phyloP scores from a whole-genome alignment of 2,888 invertebrate genomes.

The Amblyjoppa proteus region DNA sequence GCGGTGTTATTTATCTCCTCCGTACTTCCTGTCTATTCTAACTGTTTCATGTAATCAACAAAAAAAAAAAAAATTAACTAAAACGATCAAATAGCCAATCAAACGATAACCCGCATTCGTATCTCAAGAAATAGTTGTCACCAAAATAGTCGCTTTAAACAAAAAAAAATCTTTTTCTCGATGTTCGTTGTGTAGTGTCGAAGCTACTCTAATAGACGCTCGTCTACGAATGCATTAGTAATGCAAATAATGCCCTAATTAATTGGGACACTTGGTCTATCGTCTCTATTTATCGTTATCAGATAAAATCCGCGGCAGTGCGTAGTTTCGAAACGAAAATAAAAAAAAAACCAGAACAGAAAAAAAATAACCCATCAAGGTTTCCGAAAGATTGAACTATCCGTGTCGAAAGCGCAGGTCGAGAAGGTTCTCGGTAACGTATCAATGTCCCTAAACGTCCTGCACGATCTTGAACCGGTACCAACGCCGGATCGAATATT shows the following conservation, averaged over 20 bases:
- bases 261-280: constrained; percentile 38
- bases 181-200: constrained; percentile 58
- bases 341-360: background rate
- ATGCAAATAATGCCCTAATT: constrained; percentile 49
- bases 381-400: constrained; percentile 47
- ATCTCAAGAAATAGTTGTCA: constrained; percentile 49
- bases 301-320: background rate
- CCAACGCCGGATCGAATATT: constrained; percentile 39
- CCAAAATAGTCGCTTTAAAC: constrained; percentile 18
- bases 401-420: constrained; percentile 54
- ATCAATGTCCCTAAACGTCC: constrained; percentile 23
- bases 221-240: constrained; percentile 55
- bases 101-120: constrained; percentile 51
- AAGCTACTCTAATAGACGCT: constrained; percentile 48
- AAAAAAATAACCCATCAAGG: background rate
- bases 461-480: constrained; percentile 2
- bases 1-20: constrained; percentile 36
- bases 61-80: constrained; percentile 44
- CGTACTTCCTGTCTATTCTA: constrained; percentile 49
- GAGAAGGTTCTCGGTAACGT: constrained; percentile 17
- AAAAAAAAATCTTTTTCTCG: constrained; percentile 42
- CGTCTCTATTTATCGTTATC: constrained; percentile 9
- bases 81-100: constrained; percentile 64
- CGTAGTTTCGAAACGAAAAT: constrained; percentile 12
- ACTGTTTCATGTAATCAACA: constrained; percentile 65